phyloP scores from a whole-genome alignment of 1,140 invertebrate genomes.

The Hyposmocoma kahamanoa region DNA sequence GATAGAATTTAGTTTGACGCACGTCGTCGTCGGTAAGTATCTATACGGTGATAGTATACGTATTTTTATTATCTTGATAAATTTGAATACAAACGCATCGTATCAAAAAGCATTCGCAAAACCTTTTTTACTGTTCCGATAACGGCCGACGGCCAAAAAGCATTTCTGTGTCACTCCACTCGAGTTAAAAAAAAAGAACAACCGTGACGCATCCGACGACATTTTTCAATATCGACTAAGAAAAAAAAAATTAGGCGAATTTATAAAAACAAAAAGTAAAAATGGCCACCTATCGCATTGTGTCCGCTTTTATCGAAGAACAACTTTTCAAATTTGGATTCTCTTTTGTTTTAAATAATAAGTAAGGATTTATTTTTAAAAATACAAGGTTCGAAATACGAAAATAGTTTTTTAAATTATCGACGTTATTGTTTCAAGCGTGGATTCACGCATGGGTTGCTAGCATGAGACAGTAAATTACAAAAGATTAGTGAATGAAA shows the following conservation, averaged over 20 bases:
- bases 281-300: slow-evolving; percentile 10
- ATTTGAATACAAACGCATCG: slow-evolving; percentile 48
- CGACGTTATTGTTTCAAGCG: slow-evolving; percentile 54
- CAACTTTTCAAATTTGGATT: background rate
- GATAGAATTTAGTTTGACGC: too few relatives aligned
- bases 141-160: slow-evolving; percentile 60
- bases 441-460: slow-evolving; percentile 37
- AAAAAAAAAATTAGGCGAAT: slow-evolving; percentile 48
- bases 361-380: background rate
- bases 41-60: too few relatives aligned
- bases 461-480: slow-evolving; percentile 26
- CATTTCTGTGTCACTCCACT: slow-evolving; percentile 59
- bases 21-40: too few relatives aligned
- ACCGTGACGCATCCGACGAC: slow-evolving; percentile 55
- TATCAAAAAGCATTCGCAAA: slow-evolving; percentile 32
- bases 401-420: slow-evolving; percentile 40
- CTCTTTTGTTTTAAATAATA: background rate
- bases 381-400: slow-evolving; percentile 41
- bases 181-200: slow-evolving; percentile 34
- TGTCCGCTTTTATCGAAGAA: background rate
- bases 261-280: slow-evolving; percentile 35
- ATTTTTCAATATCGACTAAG: slow-evolving; percentile 60
- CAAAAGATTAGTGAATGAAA: slow-evolving; percentile 18
- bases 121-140: slow-evolving; percentile 50
- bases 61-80: too few relatives aligned